These are phyloP conservation scores for Erebia aethiops DNA, from an alignment of 2,888 invertebrate genomes.

Conservation along the genomic window DNA sequence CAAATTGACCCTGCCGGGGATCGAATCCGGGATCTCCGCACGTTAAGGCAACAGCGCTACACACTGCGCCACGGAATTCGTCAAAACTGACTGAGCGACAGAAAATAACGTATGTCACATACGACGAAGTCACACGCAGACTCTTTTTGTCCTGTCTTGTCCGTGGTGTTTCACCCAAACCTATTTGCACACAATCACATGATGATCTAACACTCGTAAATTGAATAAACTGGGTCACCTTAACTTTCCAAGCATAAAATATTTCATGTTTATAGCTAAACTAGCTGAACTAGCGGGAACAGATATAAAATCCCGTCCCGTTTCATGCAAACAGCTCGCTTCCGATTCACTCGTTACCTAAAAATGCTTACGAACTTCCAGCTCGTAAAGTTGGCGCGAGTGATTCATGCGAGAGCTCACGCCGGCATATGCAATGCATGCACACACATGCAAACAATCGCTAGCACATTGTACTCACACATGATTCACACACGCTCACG, in stretches of 20 bases:
- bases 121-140: no score
- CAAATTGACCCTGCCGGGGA: no score
- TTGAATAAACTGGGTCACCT: background rate
- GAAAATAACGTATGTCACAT: no score
- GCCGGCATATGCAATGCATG: background rate
- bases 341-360: constrained; percentile 34
- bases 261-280: background rate
- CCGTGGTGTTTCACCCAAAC: no score
- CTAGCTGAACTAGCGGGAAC: background rate
- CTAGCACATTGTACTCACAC: background rate
- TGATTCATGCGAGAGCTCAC: constrained; percentile 7
- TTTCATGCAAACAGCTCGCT: constrained; percentile 25
- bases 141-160: no score
- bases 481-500: background rate
- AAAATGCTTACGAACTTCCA: constrained; percentile 3
- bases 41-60: no score
- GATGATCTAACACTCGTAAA: background rate
- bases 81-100: no score
- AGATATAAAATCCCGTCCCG: constrained; percentile 1
- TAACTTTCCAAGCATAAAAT: constrained; percentile 8
- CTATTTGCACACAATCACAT: no score
- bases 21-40: no score
- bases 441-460: background rate
- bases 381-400: background rate
- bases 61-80: no score